Base-by-base conservation (phyloP, 2,113 vertebrate genomes). In the Cnemophilus loriae region DNA sequence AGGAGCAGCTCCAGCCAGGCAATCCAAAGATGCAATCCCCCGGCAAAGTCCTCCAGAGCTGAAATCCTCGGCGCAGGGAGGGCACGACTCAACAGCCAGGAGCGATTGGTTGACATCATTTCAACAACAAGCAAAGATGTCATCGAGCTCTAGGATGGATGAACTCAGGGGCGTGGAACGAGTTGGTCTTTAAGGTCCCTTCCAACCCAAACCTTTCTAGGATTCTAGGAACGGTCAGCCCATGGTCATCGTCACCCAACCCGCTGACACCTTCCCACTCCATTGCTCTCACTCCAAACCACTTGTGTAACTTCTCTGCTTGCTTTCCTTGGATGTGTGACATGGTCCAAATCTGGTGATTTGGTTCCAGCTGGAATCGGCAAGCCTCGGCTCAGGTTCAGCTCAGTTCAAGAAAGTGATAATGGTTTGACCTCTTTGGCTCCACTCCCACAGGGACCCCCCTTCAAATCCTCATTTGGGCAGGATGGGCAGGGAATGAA, bases 1-100 rank as follows among this genome's bases (percentile, higher is more conserved):
- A 75, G 23, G 15, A 74, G 59, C 35, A 22, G 77, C 83, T 92
- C 60, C 27, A 57, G 86, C 76, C 61, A 84, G 33, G 27, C 56
- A 92, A 93, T 90, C 79, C 95, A 89, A 74, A 84, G 83, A 84
- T 74, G 50, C 55, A 92, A 74, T 88, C 67, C 82, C 87, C 50
- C 16, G 0, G 71, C 79, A 86, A 85, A 87, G 46, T 18, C 35
- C 83, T 85, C 15, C 49, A 22, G 39, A 52, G 49, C 71, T 53
- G 89, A 68, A 88, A 77, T 57, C 41, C 65, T 79, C 14, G 0
- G 69, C 89, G 76, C 57, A 70, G 55, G 75, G 32, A 76, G 50
- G 59, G 46, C 92, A 90, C 83, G 59, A 11, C 76, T 63, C 83
- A 65, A 55, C n/a, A 84, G 75, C 71, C 85, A 69, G 63, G 46